phyloP scores from a whole-genome alignment of 2,113 vertebrate genomes.

The Coreoperca whiteheadi region DNA sequence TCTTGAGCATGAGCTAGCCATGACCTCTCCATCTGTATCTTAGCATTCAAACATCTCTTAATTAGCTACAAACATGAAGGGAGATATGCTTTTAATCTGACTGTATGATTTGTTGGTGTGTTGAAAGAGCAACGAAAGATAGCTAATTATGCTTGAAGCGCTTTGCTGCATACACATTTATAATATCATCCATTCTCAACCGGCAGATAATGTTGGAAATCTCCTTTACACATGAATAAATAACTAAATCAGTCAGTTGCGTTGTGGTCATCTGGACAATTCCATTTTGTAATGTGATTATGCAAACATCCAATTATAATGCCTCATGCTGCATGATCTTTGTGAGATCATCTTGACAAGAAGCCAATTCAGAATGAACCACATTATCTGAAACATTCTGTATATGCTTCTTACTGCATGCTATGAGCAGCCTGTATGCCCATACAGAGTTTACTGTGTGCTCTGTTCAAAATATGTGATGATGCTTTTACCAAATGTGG shows the following conservation, averaged over 20 bases:
- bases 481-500: neutral
- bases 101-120: neutral
- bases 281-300: constrained; percentile 45
- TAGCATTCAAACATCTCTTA: constrained; percentile 25
- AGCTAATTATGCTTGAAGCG: constrained; percentile 43
- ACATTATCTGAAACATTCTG: neutral
- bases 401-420: neutral
- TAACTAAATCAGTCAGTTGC: neutral
- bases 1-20: constrained; percentile 1
- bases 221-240: constrained; percentile 22
- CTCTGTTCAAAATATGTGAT: neutral
- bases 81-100: constrained; percentile 16
- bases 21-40: constrained; percentile 40
- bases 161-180: constrained; percentile 20
- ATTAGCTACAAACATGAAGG: constrained; percentile 12
- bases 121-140: constrained; percentile 18
- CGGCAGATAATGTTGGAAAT: constrained; percentile 14
- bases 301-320: constrained; percentile 31
- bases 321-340: neutral
- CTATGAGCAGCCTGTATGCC: neutral
- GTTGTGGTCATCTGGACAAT: constrained; percentile 18
- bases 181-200: neutral
- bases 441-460: neutral
- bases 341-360: constrained; percentile 5
- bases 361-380: constrained; percentile 11